Conservation (phyloP, 2,888 invertebrate species). For the Pandemis corylana region DNA sequence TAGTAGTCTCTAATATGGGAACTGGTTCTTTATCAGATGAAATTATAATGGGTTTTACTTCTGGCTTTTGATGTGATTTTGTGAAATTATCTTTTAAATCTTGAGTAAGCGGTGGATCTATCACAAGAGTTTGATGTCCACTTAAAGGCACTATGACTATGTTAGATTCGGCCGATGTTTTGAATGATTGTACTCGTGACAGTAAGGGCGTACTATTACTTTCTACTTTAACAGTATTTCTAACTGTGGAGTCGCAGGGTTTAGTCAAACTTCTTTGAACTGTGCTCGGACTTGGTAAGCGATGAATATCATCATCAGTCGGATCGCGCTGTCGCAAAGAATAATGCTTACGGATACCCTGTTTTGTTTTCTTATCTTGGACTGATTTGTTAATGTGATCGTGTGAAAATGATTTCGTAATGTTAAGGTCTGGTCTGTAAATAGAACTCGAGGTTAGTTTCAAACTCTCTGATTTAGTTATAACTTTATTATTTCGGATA, state of each 20-base stretch:
- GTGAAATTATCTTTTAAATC: conserved; percentile 47
- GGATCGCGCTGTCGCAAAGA: conserved; percentile 80
- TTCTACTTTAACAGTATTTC: conserved; percentile 57
- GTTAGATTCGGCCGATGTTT: conserved; percentile 78
- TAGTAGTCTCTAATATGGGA: conserved; percentile 17
- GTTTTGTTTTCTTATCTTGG: conserved; percentile 61
- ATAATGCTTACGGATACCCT: conserved; percentile 77
- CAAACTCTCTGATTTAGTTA: conserved; percentile 77
- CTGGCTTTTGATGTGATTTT: conserved; percentile 27
- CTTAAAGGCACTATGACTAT: conserved; percentile 79
- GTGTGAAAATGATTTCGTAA: conserved; percentile 72
- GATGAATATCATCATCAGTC: conserved; percentile 65
- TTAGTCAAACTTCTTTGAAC: conserved; percentile 61
- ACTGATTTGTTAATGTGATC: conserved; percentile 67
- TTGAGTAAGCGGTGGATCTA: conserved; percentile 74
- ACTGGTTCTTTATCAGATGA: conserved; percentile 44
- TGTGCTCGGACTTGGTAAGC: conserved; percentile 73
- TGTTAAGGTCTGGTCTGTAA: conserved; percentile 65
- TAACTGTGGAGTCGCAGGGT: conserved; percentile 50
- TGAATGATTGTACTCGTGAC: conserved; percentile 78
- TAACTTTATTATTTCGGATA: conserved; percentile 77
- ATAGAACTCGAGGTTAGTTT: conserved; percentile 61
- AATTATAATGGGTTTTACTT: conserved; percentile 40
- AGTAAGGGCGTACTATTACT: conserved; percentile 67
- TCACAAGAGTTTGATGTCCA: conserved; percentile 83